Conservation (phyloP, 2,888 invertebrate species). For the Pyrochroa serraticornis region DNA sequence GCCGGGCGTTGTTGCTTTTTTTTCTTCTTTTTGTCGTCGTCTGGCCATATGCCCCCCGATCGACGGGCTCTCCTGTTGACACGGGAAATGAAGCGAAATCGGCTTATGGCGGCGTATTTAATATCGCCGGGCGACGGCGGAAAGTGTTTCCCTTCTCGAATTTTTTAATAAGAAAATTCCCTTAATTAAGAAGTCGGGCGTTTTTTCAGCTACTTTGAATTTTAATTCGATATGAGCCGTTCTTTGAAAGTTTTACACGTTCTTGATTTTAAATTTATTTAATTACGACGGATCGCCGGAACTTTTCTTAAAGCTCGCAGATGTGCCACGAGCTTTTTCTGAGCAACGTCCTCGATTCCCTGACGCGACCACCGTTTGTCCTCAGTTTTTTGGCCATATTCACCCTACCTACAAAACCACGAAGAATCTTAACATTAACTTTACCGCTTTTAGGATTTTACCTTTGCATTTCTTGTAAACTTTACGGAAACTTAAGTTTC, state of each 20-base stretch:
- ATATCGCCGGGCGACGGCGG: conserved; percentile 29
- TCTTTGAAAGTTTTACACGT: conserved; percentile 42
- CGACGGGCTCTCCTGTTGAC: conserved; percentile 7
- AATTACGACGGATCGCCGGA: conserved; percentile 31
- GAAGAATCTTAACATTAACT: too few relatives aligned
- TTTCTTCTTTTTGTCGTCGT: neutral
- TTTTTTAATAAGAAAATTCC: conserved; percentile 41
- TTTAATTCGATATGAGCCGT: conserved; percentile 43
- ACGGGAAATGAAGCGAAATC: conserved; percentile 31
- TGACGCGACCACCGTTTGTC: too few relatives aligned
- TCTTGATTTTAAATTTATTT: conserved; percentile 44
- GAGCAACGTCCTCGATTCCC: too few relatives aligned
- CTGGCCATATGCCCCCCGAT: neutral
- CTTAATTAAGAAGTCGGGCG: conserved; percentile 41
- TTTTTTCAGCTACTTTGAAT: conserved; percentile 41
- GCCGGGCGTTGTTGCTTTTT: conserved; percentile 3
- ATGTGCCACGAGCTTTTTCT: too few relatives aligned
- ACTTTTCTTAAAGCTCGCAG: conserved; percentile 4
- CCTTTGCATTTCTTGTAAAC: too few relatives aligned
- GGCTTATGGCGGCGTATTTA: conserved; percentile 33
- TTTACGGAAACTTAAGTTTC: too few relatives aligned
- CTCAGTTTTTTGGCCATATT: too few relatives aligned
- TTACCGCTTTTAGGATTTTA: too few relatives aligned
- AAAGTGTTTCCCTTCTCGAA: conserved; percentile 31
- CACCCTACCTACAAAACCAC: too few relatives aligned